Evolutionary conservation across 1,140 invertebrate species (phyloP), one percentile per base, ranked within the genome.

Genomic region (Eupristina koningsbergeri): DNA sequence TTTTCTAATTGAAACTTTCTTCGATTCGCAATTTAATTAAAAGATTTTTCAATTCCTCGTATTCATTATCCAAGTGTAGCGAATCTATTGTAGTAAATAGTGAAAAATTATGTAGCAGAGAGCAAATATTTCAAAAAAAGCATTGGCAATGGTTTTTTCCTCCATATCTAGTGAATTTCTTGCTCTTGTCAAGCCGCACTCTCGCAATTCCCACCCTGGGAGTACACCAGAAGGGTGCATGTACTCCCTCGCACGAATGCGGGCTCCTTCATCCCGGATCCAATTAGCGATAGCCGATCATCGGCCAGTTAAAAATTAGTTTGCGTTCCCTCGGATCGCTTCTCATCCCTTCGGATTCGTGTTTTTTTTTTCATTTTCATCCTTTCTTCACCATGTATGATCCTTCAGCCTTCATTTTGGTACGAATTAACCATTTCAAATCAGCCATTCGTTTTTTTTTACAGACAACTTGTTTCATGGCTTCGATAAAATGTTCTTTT

Each of bases 251-350:
- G 26, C 26, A 58, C 22, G 0, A 58, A 9, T 26, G n/a, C 26
- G 58, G 83, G 85, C 87, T 89, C 86, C 88, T 89, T 89, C 87
- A 89, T 90, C 88, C 88, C 87, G 89, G 90, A 91, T 91, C 89
- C 89, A 91, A 91, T 91, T 90, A 91, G 89, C 88, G 89, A 89
- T 87, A 88, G 87, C 86, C 87, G 87, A 89, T 61, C 74, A 39
- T 41, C n/a, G 69, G 86, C 86, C 86, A 88, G 88, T 89, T 89
- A 89, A 89, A 90, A 90, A 91, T 90, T 90, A 89, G 89, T 88
- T 88, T 5, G 26, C 61, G 41, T 8, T 17, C 50, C 2, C 50
- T 53, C 17, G 50, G 50, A 45, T 11, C 11, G 11, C 41, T 45
- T 7, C 47, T 58, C 9, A 9, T 58, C 53, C 13, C 53, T 58